Conservation (phyloP, 2,797 vertebrate species). For the Salmo trutta region DNA sequence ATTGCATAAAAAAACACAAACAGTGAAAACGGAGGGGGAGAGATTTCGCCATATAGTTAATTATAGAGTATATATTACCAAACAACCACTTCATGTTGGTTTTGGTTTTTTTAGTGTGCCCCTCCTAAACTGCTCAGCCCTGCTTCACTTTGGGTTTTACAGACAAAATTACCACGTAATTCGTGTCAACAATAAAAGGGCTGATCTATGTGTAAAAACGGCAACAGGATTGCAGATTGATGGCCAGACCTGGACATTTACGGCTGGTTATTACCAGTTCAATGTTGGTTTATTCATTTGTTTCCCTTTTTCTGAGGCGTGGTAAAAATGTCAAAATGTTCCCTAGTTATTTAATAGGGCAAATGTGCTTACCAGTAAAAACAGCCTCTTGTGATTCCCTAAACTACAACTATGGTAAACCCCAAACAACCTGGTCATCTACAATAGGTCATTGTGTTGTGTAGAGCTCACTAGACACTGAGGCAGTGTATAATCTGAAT, state of each 20-base stretch:
- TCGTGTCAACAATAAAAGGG: constrained; percentile 47
- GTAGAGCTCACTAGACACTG: constrained; percentile 1
- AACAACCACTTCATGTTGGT: background rate
- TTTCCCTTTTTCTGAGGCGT: constrained; percentile 19
- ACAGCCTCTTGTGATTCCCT: constrained; percentile 7
- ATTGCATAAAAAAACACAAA: constrained; percentile 43
- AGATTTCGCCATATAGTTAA: background rate
- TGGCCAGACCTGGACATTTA: constrained; percentile 53
- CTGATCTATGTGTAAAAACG: constrained; percentile 46
- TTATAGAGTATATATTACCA: background rate
- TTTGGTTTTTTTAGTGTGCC: background rate
- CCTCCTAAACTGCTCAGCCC: background rate
- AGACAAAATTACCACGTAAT: constrained; percentile 51
- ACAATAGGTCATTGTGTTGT: constrained; percentile 17
- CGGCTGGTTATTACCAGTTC: constrained; percentile 42
- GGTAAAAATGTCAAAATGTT: constrained; percentile 23
- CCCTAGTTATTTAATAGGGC: constrained; percentile 17
- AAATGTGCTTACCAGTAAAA: constrained; percentile 2
- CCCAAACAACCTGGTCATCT: constrained; percentile 19
- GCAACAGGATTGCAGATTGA: constrained; percentile 46
- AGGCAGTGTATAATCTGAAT: background rate
- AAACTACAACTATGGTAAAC: background rate
- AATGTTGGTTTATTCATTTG: constrained; percentile 41
- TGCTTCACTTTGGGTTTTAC: constrained; percentile 38
- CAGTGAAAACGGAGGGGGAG: background rate